Evolutionary conservation across 1,140 invertebrate genomes (phyloP), one percentile per base, ranked within the genome.

Genomic region (Procambarus virginalis): DNA sequence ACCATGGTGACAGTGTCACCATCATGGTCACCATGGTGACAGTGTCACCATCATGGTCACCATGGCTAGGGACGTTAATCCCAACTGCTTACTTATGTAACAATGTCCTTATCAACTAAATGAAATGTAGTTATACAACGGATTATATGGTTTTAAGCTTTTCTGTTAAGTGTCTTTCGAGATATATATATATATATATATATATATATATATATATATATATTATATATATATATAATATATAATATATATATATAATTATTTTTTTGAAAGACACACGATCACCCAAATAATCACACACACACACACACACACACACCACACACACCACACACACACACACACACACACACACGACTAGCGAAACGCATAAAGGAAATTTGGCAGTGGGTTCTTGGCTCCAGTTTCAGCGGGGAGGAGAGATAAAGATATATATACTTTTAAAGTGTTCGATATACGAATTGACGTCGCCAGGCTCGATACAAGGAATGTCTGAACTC

Each of bases 331-430:
- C 68, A 34, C 22, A 17, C 17, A 64, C 20, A 73, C 68, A 20
- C 22, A 34, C 68, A 73, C 68, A 34, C 68, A 34, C 68, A 17
- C 17, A 64, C 20, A 73, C 68, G 68, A 73, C 68, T 73, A 73
- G 68, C n/a, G n/a, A 73, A 5, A 73, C 22, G n/a, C 68, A 2
- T 73, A 73, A 73, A 34, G 3, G 68, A 73, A 22, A 73, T 73
- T 73, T 73, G 68, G 68, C 68, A 73, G 68, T 73, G 68, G 68
- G 34, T 73, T 22, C 68, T 73, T 73, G 68, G 68, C 68, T 73
- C 68, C 0, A 45, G 68, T 22, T 73, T 12, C 12, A 55, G 6
- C 51, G 12, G 51, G 51, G 8, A 55, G 51, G 12, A 12, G 51
- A 73, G 22, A 73, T 6, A 22, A 73, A 73, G 68, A 34, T 34